phyloP scores from a whole-genome alignment of 2,888 invertebrate genomes.

The Drosophila kuntzei region DNA sequence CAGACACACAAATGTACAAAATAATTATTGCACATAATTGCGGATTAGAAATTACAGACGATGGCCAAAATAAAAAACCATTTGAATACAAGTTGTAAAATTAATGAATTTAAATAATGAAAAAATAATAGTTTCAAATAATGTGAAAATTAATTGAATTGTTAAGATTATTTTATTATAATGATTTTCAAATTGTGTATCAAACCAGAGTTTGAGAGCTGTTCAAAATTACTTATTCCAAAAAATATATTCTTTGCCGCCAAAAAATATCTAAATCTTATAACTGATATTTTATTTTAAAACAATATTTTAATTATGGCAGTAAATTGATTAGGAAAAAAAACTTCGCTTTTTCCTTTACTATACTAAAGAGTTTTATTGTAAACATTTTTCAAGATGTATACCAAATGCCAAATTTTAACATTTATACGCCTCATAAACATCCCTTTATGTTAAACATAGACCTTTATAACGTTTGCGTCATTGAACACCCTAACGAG shows the following conservation, averaged over 20 bases:
- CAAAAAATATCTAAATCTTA: too few relatives aligned
- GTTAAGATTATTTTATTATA: too few relatives aligned
- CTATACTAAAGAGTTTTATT: not conserved
- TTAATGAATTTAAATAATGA: not conserved
- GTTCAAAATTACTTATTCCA: too few relatives aligned
- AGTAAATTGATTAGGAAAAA: too few relatives aligned
- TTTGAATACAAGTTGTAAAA: not conserved
- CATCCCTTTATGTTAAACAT: not conserved
- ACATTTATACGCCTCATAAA: conserved; percentile 60
- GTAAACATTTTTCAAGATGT: conserved; percentile 20
- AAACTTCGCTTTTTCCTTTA: too few relatives aligned
- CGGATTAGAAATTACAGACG: conserved; percentile 61
- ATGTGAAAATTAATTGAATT: not conserved
- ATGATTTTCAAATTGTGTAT: too few relatives aligned
- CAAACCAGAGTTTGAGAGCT: too few relatives aligned
- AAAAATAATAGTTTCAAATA: not conserved
- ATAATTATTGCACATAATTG: conserved; percentile 54
- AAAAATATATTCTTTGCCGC: too few relatives aligned
- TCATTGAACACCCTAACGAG: conserved; percentile 56
- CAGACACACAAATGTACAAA: conserved; percentile 56
- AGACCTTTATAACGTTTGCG: conserved; percentile 23
- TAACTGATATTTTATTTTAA: too few relatives aligned
- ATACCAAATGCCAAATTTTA: conserved; percentile 53
- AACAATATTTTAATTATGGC: too few relatives aligned
- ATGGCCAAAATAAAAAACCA: conserved; percentile 8